These are phyloP conservation scores for Ophraella communa DNA, from an alignment of 2,888 invertebrate genomes.

Conservation along the genomic window DNA sequence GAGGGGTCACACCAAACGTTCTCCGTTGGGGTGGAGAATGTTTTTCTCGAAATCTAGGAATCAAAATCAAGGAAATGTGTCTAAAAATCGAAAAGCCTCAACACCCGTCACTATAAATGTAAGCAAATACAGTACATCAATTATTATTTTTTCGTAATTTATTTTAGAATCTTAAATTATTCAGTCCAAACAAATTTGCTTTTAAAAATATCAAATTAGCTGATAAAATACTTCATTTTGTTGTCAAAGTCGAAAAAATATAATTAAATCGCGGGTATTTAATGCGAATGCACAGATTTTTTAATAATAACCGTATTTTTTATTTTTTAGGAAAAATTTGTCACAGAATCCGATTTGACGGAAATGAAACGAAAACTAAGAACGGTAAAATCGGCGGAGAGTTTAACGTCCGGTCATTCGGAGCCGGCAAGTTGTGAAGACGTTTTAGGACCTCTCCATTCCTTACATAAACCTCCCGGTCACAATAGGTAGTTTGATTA, in stretches of 20 bases:
- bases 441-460: constrained; percentile 60
- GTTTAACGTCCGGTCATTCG: constrained; percentile 63
- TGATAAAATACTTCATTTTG: too few species aligned
- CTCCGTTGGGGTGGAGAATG: constrained; percentile 80
- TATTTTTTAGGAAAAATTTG: constrained; percentile 55
- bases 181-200: too few species aligned
- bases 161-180: not conserved
- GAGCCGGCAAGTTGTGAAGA: constrained; percentile 56
- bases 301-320: not conserved
- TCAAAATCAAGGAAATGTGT: constrained; percentile 54
- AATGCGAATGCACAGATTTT: too few species aligned
- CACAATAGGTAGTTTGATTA: constrained; percentile 59
- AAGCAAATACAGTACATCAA: constrained; percentile 15
- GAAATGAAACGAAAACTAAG: constrained; percentile 63
- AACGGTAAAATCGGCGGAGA: constrained; percentile 76
- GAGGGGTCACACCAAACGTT: constrained; percentile 70
- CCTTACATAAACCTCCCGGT: constrained; percentile 60
- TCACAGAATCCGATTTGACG: constrained; percentile 57
- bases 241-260: too few species aligned
- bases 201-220: too few species aligned
- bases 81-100: constrained; percentile 62
- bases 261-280: too few species aligned
- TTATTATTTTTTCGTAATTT: not conserved
- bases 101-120: constrained; percentile 58
- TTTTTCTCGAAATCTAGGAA: constrained; percentile 69